Evolutionary conservation across 2,113 vertebrate genomes (phyloP).

Genomic region (Crotophaga sulcirostris): DNA sequence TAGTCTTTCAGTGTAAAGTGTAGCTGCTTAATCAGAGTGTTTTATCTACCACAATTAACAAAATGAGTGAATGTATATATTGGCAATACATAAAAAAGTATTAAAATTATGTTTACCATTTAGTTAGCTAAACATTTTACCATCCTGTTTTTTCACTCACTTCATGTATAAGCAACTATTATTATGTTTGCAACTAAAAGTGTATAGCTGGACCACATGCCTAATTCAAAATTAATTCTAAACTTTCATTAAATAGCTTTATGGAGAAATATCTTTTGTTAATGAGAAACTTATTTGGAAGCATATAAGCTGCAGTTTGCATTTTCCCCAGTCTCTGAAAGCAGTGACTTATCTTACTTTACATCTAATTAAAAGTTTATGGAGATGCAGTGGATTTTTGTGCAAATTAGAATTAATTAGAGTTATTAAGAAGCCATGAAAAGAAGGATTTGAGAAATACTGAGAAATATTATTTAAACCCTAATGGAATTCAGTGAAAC

Average conservation of each 20-base stretch:
- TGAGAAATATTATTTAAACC: constrained; percentile 89
- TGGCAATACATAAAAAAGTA: constrained; percentile 61
- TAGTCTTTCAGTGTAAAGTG: constrained; percentile 64
- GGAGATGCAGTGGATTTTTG: constrained; percentile 79
- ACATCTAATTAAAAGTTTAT: constrained; percentile 85
- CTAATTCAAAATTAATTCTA: constrained; percentile 69
- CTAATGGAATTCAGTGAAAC: constrained; percentile 88
- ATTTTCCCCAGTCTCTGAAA: constrained; percentile 70
- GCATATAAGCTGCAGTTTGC: constrained; percentile 56
- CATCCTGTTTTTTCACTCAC: constrained; percentile 61
- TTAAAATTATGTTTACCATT: constrained; percentile 68
- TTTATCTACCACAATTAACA: constrained; percentile 73
- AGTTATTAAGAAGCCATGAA: constrained; percentile 84
- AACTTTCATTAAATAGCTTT: constrained; percentile 71
- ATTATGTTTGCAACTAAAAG: constrained; percentile 70
- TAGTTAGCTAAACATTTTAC: constrained; percentile 73
- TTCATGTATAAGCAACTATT: constrained; percentile 69
- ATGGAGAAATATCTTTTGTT: constrained; percentile 62
- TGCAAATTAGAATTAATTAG: constrained; percentile 87
- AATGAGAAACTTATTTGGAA: constrained; percentile 73
- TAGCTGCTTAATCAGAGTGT: constrained; percentile 73
- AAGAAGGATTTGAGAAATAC: constrained; percentile 85
- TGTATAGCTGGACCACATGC: constrained; percentile 59
- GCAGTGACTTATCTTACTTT: constrained; percentile 77
- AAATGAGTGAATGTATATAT: constrained; percentile 73